These are phyloP conservation scores for Centropus bengalensis DNA, from an alignment of 2,113 vertebrate species.

Conservation along the genomic window DNA sequence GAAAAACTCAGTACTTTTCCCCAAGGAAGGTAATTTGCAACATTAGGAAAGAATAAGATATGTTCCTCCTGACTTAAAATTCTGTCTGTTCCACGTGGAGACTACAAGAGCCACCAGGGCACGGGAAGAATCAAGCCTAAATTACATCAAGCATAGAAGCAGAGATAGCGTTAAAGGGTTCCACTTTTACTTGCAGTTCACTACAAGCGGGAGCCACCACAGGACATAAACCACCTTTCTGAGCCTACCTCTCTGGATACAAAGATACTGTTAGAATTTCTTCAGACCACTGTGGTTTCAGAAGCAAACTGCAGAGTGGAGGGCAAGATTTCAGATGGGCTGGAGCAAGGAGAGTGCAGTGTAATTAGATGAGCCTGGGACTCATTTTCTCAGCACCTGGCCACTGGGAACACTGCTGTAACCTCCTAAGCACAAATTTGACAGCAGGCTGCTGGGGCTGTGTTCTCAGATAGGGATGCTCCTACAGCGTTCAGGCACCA, in stretches of 20 bases:
- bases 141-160: background rate
- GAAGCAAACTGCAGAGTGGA: background rate
- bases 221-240: background rate
- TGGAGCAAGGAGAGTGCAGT: background rate
- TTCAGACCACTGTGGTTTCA: rapidly evolving
- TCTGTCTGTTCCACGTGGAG: rapidly evolving
- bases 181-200: background rate
- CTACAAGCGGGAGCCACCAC: background rate
- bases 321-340: rapidly evolving
- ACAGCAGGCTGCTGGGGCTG: background rate
- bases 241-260: background rate
- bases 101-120: background rate
- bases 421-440: background rate
- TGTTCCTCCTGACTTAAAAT: background rate
- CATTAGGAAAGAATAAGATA: background rate
- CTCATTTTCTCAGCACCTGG: background rate
- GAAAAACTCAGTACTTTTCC: background rate
- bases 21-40: background rate
- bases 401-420: background rate
- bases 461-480: background rate
- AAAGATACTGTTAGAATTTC: background rate
- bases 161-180: background rate
- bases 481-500: background rate
- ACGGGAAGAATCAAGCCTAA: background rate
- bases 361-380: rapidly evolving